These are phyloP conservation scores for Ophioderma brevispina DNA, from an alignment of 35 echinoderm and acorn worm species.

Conservation along the genomic window DNA sequence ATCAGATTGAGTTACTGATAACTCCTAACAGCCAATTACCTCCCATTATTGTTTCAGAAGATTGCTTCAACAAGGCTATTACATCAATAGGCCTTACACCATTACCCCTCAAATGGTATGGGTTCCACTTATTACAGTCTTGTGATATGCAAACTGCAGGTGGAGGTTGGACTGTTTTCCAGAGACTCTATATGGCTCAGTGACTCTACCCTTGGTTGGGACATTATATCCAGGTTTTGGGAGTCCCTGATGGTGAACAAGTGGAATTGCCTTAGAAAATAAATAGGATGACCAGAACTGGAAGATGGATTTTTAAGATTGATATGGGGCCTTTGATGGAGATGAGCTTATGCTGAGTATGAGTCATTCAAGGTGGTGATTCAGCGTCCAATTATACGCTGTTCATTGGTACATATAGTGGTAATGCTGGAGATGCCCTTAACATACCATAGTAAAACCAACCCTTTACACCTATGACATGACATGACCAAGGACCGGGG, in stretches of 20 bases:
- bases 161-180: conserved; percentile 51
- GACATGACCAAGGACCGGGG: conserved; percentile 50
- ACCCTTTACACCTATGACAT: conserved; percentile 43
- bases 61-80: no score
- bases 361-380: neutral
- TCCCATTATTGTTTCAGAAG: no score
- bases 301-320: conserved; percentile 12
- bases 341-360: conserved; percentile 1
- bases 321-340: conserved; percentile 33
- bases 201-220: conserved; percentile 36
- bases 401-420: neutral
- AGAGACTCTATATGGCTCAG: conserved; percentile 31
- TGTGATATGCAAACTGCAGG: no score
- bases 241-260: conserved; percentile 22
- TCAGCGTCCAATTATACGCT: neutral
- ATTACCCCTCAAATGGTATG: no score
- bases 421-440: conserved; percentile 27
- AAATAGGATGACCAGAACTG: neutral
- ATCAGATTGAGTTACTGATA: no score
- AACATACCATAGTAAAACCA: neutral
- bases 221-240: conserved; percentile 45
- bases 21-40: no score
- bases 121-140: no score
- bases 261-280: conserved; percentile 35
- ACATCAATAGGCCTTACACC: no score